Base-by-base conservation (phyloP, 2,888 invertebrate species). In the Scotopteryx bipunctaria region DNA sequence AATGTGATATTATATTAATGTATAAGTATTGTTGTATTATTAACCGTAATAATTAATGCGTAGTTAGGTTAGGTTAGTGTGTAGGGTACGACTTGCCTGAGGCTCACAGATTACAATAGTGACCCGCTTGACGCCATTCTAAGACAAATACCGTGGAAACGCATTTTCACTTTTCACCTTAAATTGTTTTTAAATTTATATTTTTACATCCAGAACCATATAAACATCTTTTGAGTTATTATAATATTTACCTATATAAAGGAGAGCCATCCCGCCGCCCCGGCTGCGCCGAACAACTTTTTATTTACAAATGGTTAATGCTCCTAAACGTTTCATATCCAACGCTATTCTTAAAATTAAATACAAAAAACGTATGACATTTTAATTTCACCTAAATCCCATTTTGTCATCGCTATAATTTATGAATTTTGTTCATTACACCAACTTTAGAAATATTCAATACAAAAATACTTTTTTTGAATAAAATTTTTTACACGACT, bases 221-320 rank as follows among this genome's bases (percentile, higher is more conserved):
- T 91, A 91, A 91, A 91, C 90, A 91, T 91, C 90, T 91, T 91
- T 63, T 88, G 85, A 86, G 86, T 90, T 84, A 89, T 86, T 85
- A 88, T 89, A 73, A 83, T 89, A 88, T 86, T 86, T 89, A 89
- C 88, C 90, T 91, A 90, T 85, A 87, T 86, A 88, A 81, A 71
- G 60, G 81, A 78, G 69, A 69, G 62, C 76, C 76, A 66, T 79
- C 56, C 77, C 78, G 71, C 78, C 79, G 78, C 78, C 76, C 71
- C 74, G 65, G 63, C 56, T 69, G 69, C 73, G 66, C 73, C 80
- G 70, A 60, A 77, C 77, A 81, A 79, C 82, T 84, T 45, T 86
- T 86, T 93, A 91, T 91, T 91, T 93, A 93, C 93, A 93, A 92
- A 92, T 92, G 92, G 92, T 92, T 92, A 92, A 92, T 93, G 93